These are phyloP conservation scores for Tachystola acroxantha DNA, from an alignment of 2,888 invertebrate species.

Conservation along the genomic window DNA sequence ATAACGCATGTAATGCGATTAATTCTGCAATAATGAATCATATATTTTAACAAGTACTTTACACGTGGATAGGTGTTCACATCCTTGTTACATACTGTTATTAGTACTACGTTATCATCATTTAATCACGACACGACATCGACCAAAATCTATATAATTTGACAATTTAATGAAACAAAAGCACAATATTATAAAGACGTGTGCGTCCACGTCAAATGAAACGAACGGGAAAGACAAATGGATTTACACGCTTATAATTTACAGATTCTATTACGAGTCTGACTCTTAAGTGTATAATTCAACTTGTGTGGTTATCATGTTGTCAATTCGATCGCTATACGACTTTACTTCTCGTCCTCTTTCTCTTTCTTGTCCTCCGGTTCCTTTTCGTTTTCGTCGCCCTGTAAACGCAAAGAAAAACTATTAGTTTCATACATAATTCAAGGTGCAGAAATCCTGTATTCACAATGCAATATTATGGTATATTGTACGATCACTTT, in stretches of 20 bases:
- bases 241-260: conserved; percentile 68
- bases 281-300: conserved; percentile 53
- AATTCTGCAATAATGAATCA: conserved; percentile 3
- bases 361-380: conserved; percentile 85
- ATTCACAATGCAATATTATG: too few relatives aligned
- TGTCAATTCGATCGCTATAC: conserved; percentile 19
- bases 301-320: conserved; percentile 32
- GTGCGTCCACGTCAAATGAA: conserved; percentile 40
- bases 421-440: too few relatives aligned
- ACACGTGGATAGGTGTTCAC: background rate
- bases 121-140: conserved; percentile 36
- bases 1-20: background rate
- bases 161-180: conserved; percentile 27
- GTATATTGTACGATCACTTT: too few relatives aligned
- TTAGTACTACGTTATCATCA: background rate
- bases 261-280: conserved; percentile 60
- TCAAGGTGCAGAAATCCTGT: too few relatives aligned
- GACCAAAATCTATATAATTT: conserved; percentile 27
- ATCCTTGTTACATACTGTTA: background rate
- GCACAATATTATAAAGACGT: conserved; percentile 34
- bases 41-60: conserved; percentile 6
- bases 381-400: conserved; percentile 88
- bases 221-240: conserved; percentile 73
- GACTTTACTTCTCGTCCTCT: conserved; percentile 40
- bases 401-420: conserved; percentile 79